Evolutionary conservation across 37 sponge, comb jelly and placozoan genomes (phyloP).

Genomic region (Ianthella basta): DNA sequence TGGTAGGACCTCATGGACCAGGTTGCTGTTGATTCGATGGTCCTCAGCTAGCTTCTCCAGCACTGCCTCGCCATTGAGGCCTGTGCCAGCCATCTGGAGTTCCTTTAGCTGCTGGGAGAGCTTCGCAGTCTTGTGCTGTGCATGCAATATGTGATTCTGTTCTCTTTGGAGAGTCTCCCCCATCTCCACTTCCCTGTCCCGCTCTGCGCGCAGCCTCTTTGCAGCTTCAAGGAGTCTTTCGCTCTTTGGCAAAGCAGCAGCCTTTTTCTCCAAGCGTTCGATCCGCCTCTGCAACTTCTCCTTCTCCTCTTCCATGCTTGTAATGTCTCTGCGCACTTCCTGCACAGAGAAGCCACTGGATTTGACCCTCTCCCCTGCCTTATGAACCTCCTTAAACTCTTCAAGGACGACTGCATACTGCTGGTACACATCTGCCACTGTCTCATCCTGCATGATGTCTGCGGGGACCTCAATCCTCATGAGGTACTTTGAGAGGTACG

Average conservation of each 20-base stretch:
- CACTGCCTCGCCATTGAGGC: conserved; percentile 72
- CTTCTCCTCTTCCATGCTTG: conserved; percentile 97
- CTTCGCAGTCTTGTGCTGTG: conserved; percentile 67
- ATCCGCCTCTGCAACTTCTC: conserved; percentile 81
- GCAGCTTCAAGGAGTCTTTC: conserved; percentile 75
- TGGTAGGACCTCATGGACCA: conserved; percentile 81
- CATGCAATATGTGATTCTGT: conserved; percentile 76
- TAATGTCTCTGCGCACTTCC: conserved; percentile 92
- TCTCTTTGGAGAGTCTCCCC: conserved; percentile 68
- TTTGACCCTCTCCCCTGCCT: conserved; percentile 76
- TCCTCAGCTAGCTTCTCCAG: conserved; percentile 80
- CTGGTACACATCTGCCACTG: conserved; percentile 60
- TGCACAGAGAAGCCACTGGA: conserved; percentile 81
- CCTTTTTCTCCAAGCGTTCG: conserved; percentile 71
- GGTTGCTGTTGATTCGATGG: conserved; percentile 59
- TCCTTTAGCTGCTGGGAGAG: conserved; percentile 72
- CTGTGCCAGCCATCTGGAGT: conserved; percentile 37
- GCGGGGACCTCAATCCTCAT: conserved; percentile 90
- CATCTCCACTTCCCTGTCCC: conserved; percentile 57
- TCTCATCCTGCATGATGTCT: conserved; percentile 90
- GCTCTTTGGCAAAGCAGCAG: conserved; percentile 50
- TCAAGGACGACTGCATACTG: conserved; percentile 79
- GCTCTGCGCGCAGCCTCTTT: conserved; percentile 64
- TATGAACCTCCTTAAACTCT: conserved; percentile 95
- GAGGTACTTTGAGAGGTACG: conserved; percentile 87